Evolutionary conservation across 2,888 invertebrate species (phyloP).

Genomic region (Agrochola lychnidis): DNA sequence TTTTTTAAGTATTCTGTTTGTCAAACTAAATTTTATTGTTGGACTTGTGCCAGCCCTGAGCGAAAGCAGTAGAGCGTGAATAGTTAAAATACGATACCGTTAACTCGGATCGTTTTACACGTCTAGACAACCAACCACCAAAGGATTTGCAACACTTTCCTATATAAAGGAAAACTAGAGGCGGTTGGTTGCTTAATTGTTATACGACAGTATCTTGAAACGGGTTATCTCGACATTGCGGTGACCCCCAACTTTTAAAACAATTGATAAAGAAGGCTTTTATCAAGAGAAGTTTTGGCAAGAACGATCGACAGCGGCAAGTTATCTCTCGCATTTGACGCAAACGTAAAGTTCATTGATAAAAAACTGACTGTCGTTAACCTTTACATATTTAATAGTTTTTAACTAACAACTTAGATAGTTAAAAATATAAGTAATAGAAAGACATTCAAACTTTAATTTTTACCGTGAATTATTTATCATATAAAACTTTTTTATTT

Average conservation of each 20-base stretch:
- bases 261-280: slow-evolving; percentile 65
- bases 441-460: background rate
- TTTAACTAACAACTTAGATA: background rate
- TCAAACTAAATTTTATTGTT: slow-evolving; percentile 17
- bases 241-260: slow-evolving; percentile 67
- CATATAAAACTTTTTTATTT: background rate
- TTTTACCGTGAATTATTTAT: background rate
- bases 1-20: background rate
- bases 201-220: slow-evolving; percentile 20
- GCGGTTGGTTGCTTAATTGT: slow-evolving; percentile 21
- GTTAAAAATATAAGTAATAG: background rate
- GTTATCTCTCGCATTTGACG: slow-evolving; percentile 76
- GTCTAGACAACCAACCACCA: slow-evolving; percentile 67
- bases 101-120: slow-evolving; percentile 74
- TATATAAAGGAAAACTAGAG: slow-evolving; percentile 63
- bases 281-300: slow-evolving; percentile 68
- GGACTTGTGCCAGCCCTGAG: slow-evolving; percentile 70
- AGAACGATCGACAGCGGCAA: slow-evolving; percentile 59
- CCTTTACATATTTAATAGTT: slow-evolving; percentile 26
- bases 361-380: slow-evolving; percentile 65
- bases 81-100: slow-evolving; percentile 76
- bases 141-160: slow-evolving; percentile 66
- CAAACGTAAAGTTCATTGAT: slow-evolving; percentile 74
- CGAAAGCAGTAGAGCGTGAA: slow-evolving; percentile 72
- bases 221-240: slow-evolving; percentile 33